Conservation (phyloP, 2,113 vertebrate genomes). For the Grantiella picta region DNA sequence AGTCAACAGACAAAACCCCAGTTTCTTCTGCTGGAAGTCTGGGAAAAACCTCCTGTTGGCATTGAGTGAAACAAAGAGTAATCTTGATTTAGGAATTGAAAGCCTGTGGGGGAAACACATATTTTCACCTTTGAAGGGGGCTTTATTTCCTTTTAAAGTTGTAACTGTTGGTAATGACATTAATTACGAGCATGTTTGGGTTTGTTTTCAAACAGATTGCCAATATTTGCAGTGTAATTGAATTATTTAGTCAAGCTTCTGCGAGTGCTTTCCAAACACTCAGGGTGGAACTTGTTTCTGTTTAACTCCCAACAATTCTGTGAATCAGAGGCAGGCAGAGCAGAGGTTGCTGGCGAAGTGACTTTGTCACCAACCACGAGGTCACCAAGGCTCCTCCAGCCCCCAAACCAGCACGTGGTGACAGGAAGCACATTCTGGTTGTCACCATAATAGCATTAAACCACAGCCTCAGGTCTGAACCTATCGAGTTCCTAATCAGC, state of each 20-base stretch:
- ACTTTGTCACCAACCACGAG: background rate
- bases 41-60: background rate
- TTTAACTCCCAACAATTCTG: background rate
- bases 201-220: conserved; percentile 2
- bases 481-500: background rate
- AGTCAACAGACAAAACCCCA: background rate
- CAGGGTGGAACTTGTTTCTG: background rate
- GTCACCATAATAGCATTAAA: background rate
- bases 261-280: conserved; percentile 1
- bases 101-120: background rate
- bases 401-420: background rate
- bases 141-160: background rate
- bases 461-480: background rate
- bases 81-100: background rate
- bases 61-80: background rate
- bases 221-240: background rate
- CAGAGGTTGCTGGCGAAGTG: background rate
- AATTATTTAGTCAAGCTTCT: background rate
- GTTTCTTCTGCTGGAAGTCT: background rate
- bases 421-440: background rate
- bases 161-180: background rate
- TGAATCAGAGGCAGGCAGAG: background rate
- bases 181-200: background rate
- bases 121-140: background rate
- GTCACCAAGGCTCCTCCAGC: background rate